phyloP scores from a whole-genome alignment of 1,140 invertebrate species.

The Mizuhopecten yessoensis region DNA sequence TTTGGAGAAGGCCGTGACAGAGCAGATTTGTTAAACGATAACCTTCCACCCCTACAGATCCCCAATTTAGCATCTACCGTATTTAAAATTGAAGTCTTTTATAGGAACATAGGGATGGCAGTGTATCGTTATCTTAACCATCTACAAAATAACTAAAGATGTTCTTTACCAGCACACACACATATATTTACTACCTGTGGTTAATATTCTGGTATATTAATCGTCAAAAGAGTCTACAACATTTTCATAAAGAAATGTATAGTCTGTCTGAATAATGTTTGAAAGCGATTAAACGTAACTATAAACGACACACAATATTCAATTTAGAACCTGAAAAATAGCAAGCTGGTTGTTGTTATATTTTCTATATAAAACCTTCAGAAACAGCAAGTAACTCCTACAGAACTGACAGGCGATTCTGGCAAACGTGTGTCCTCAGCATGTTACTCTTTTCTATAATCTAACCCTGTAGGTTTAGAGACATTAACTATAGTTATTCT shows the following conservation, averaged over 20 bases:
- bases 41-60: background rate
- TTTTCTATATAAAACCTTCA: no score
- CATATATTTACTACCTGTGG: slow-evolving; percentile 28
- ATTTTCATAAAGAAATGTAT: background rate
- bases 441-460: no score
- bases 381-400: no score
- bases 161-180: background rate
- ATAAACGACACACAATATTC: no score
- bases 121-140: background rate
- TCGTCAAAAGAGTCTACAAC: background rate
- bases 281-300: no score
- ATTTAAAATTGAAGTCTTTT: background rate
- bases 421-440: no score
- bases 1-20: background rate
- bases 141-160: background rate
- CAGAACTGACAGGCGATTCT: no score
- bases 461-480: no score
- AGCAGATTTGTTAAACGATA: background rate
- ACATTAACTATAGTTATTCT: no score
- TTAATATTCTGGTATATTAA: background rate
- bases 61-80: background rate
- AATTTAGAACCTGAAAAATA: no score
- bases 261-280: no score
- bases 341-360: no score
- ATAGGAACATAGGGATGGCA: background rate